A percentile compares a stretch with the other conserved stretches of the same genome.
These are phyloP conservation scores for Resseliella maxima DNA, from an alignment of 2,888 invertebrate genomes.

Conservation along the genomic window DNA sequence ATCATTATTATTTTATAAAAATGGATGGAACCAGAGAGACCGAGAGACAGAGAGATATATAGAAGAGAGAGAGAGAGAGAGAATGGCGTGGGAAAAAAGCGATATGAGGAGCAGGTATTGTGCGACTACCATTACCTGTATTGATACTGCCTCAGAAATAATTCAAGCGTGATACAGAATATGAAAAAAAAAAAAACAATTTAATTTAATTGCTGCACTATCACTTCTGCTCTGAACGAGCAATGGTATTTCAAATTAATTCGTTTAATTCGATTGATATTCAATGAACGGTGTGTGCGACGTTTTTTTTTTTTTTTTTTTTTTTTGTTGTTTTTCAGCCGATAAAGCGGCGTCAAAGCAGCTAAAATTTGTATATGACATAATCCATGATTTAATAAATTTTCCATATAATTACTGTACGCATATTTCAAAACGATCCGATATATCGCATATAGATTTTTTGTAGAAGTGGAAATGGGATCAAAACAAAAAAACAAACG, in stretches of 20 bases:
- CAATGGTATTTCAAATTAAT: neutral
- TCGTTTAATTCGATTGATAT: neutral
- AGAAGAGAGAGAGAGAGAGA: too few species aligned
- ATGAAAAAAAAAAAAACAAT: neutral
- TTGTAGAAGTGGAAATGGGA: too few species aligned
- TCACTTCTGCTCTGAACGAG: neutral
- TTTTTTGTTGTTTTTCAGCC: neutral
- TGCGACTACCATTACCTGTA: too few species aligned
- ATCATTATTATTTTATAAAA: too few species aligned
- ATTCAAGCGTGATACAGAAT: neutral
- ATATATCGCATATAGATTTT: neutral
- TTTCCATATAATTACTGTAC: neutral
- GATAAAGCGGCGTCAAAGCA: neutral
- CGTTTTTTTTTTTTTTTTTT: too few species aligned
- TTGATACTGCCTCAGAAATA: neutral
- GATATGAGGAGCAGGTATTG: too few species aligned
- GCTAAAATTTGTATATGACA: neutral
- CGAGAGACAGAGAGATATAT: too few species aligned
- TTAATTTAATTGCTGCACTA: neutral
- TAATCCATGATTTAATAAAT: conserved; percentile 1
- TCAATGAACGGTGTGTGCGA: neutral
- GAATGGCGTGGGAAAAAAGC: too few species aligned
- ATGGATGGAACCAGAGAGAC: too few species aligned
- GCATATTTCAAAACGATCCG: neutral
- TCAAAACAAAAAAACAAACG: too few species aligned